A percentile compares a stretch with the other conserved stretches of the same genome.
These are phyloP conservation scores for Watsonalla cultraria DNA, from an alignment of 2,888 invertebrate genomes.

Conservation along the genomic window DNA sequence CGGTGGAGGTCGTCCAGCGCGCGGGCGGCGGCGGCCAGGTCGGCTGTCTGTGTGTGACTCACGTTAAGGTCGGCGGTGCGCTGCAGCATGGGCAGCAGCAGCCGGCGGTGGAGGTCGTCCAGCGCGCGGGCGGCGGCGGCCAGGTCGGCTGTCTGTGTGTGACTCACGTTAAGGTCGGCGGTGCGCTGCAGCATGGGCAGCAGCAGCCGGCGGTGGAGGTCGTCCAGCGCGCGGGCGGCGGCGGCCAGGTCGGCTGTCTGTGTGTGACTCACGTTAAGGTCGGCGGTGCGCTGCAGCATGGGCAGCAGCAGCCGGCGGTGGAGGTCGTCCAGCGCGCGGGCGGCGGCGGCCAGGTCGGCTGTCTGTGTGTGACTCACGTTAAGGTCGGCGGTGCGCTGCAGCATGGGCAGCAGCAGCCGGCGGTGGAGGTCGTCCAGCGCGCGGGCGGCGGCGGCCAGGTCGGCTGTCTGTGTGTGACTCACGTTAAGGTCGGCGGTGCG, in stretches of 20 bases:
- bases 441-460: slow-evolving; percentile 68
- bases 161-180: slow-evolving; percentile 70
- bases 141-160: slow-evolving; percentile 8
- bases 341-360: no score
- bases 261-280: no score
- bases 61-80: no score
- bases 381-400: slow-evolving; percentile 72
- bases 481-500: no score
- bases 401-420: slow-evolving; percentile 81
- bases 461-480: slow-evolving; percentile 31
- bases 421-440: slow-evolving; percentile 80
- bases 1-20: slow-evolving; percentile 80
- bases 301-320: background rate
- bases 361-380: slow-evolving; percentile 54
- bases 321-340: slow-evolving; percentile 2
- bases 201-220: slow-evolving; percentile 80
- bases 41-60: slow-evolving; percentile 31
- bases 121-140: no score
- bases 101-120: slow-evolving; percentile 6
- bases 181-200: slow-evolving; percentile 80
- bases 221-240: slow-evolving; percentile 74
- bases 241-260: slow-evolving; percentile 63
- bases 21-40: slow-evolving; percentile 68
- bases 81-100: no score
- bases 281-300: no score